Conservation (phyloP, 2,113 vertebrate species). For the Alethe diademata region DNA sequence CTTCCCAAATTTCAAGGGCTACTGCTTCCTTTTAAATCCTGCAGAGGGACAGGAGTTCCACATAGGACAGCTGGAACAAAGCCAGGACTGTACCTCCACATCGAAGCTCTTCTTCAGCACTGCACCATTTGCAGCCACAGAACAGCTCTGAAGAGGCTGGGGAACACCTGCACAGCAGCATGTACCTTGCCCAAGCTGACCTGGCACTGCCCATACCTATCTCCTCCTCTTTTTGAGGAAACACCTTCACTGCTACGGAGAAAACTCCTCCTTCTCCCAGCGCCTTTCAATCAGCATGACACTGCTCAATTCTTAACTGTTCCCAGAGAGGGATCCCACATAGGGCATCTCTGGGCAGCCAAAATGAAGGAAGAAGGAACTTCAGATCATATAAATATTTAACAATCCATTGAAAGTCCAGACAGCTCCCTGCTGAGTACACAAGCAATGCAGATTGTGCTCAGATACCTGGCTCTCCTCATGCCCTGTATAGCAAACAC, state of each 20-base stretch:
- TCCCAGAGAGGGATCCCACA: neutral
- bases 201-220: neutral
- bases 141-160: neutral
- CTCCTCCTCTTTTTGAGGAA: neutral
- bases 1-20: neutral
- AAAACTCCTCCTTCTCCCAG: neutral
- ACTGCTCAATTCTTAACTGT: neutral
- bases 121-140: neutral
- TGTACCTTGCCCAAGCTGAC: neutral
- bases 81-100: neutral
- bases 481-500: fast-evolving
- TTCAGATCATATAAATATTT: neutral
- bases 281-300: neutral
- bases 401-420: neutral
- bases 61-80: neutral
- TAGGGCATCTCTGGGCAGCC: neutral
- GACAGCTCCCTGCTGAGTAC: neutral
- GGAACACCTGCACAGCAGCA: neutral
- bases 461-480: neutral
- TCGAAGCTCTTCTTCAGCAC: neutral
- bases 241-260: neutral
- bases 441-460: neutral
- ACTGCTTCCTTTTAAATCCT: neutral
- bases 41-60: neutral
- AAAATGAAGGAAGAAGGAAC: neutral